A percentile compares a stretch with the other conserved stretches of the same genome.
phyloP scores from a whole-genome alignment of 1,140 invertebrate genomes.

The Nasonia vitripennis region DNA sequence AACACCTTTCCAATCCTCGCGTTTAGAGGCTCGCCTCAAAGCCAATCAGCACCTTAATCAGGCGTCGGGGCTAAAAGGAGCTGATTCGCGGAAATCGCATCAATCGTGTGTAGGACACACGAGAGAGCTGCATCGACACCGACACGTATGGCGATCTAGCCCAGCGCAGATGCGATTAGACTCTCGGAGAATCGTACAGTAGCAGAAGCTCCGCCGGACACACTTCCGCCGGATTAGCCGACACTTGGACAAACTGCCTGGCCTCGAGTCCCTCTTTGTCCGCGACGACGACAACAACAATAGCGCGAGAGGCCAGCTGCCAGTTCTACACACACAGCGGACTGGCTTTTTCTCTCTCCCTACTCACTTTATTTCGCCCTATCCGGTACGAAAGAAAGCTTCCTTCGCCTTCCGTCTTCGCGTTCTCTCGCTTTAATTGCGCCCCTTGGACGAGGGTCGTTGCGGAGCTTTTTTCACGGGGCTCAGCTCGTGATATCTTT shows the following conservation, averaged over 20 bases:
- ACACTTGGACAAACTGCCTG: conserved; percentile 17
- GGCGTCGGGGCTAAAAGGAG: background rate
- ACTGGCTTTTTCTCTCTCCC: background rate
- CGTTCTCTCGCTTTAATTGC: background rate
- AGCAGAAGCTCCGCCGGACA: background rate
- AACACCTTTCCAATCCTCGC: too few relatives aligned
- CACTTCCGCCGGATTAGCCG: conserved; percentile 9
- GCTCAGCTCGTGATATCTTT: background rate
- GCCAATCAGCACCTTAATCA: background rate
- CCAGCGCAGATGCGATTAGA: background rate
- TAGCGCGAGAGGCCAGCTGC: background rate
- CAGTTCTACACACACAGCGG: background rate
- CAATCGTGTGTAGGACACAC: too few relatives aligned
- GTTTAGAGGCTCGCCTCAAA: too few relatives aligned
- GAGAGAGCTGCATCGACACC: background rate
- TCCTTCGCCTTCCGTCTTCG: background rate
- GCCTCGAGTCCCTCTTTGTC: background rate
- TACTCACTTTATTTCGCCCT: background rate
- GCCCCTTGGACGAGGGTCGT: background rate
- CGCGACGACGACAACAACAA: background rate
- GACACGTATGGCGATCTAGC: background rate
- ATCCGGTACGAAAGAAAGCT: background rate
- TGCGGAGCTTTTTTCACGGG: background rate
- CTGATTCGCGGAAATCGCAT: background rate
- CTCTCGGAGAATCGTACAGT: background rate